Base-by-base conservation (phyloP, 2,113 vertebrate genomes). In the Hyperopisus bebe region DNA sequence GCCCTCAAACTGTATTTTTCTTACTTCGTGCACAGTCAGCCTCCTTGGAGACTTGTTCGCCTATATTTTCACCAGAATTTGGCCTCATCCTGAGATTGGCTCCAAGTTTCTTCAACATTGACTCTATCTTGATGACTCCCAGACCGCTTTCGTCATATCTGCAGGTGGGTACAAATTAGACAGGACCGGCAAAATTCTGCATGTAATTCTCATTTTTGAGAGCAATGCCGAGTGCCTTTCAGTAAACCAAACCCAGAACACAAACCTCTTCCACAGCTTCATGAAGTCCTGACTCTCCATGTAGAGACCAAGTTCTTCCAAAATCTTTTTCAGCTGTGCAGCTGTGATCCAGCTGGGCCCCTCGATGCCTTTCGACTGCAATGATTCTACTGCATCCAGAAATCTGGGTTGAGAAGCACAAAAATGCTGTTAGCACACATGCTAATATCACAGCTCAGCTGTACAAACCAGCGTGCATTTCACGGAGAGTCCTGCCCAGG, bases 241-340 rank as follows among this genome's bases (percentile, higher is more conserved):
- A 19, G 53, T 39, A 6, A 9, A 80, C 35, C 35, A 80, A 42
- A 7, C 35, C 74, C 35, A 19, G 35, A 27, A 11, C 8, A 17
- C 21, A 42, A 6, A 92, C 92, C 93, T 93, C 90, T 91, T 93
- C 92, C 93, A 94, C n/a, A 94, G 89, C 89, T 94, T 94, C 27
- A 94, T 91, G 70, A 94, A 94, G 82, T 94, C 93, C 15, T 90
- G 89, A 44, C 93, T 91, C 66, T 91, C 91, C 91, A 93, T 86
- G 70, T 80, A 80, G 35, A 93, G 92, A 27, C 91, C 91, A 53
- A 94, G 91, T 44, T 92, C 91, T 44, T 89, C 91, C 27, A 94
- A 85, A 42, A 94, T 74, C 46, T 90, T 90, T 88, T 90, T 90
- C 86, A 95, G 92, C 86, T 93, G 91, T 3, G 91, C 77, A 10